These are phyloP conservation scores for Aurelia aurita DNA, from an alignment of 30 jellyfish, hydroid and myxozoan genomes.

Conservation along the genomic window DNA sequence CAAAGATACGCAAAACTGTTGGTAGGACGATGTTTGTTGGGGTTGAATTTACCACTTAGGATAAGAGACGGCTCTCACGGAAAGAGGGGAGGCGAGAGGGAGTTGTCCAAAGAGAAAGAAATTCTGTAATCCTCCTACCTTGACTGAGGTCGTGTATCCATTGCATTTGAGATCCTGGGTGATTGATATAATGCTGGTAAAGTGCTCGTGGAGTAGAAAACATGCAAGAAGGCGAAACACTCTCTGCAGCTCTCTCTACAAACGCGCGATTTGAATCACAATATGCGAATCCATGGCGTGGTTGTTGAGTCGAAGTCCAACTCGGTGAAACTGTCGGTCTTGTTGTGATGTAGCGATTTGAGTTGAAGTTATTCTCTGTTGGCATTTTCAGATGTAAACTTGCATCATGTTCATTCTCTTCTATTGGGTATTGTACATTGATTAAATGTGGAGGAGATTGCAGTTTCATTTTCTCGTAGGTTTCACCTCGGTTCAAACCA, in stretches of 20 bases:
- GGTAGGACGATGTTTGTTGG: too few relatives aligned
- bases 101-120: too few relatives aligned
- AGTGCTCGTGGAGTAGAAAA: constrained; percentile 28
- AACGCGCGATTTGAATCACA: constrained; percentile 42
- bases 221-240: constrained; percentile 46
- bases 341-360: constrained; percentile 1
- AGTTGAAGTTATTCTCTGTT: background rate
- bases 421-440: background rate
- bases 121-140: constrained; percentile 31
- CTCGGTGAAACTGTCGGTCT: constrained; percentile 11
- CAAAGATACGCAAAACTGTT: too few relatives aligned
- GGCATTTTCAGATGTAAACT: constrained; percentile 6
- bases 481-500: constrained; percentile 20
- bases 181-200: constrained; percentile 36
- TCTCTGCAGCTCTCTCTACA: constrained; percentile 1
- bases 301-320: constrained; percentile 31
- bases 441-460: constrained; percentile 6
- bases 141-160: constrained; percentile 66
- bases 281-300: constrained; percentile 44
- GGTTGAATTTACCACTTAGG: too few relatives aligned
- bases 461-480: constrained; percentile 7
- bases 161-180: constrained; percentile 36
- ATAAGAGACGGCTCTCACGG: too few relatives aligned
- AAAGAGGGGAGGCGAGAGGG: too few relatives aligned
- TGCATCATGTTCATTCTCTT: constrained; percentile 5